These are phyloP conservation scores for Phallusia fumigata DNA, from an alignment of 23 tunicate species.

Conservation along the genomic window DNA sequence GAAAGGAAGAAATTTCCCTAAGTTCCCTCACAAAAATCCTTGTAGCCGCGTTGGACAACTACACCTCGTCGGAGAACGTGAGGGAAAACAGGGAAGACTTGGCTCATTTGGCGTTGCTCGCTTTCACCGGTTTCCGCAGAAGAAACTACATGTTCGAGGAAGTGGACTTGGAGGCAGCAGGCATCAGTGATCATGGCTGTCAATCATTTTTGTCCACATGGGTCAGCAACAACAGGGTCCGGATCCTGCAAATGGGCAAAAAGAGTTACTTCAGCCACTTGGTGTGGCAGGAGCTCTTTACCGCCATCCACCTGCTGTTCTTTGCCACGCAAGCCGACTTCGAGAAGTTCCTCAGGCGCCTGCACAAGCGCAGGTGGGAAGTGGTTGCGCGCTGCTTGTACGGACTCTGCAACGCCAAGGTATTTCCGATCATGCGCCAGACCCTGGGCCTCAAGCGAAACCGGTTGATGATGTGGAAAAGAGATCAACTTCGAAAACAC, in stretches of 20 bases:
- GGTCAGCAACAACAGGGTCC: neutral
- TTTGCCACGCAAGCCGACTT: neutral
- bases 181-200: neutral
- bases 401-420: neutral
- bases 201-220: conserved; percentile 11
- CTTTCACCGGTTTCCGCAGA: conserved; percentile 14
- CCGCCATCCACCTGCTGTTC: conserved; percentile 15
- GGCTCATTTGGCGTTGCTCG: neutral
- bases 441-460: neutral
- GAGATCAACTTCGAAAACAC: neutral
- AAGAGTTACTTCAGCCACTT: conserved; percentile 23
- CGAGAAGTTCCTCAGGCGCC: neutral
- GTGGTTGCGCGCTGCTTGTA: conserved; percentile 1
- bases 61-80: conserved; percentile 1
- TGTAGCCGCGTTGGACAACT: neutral
- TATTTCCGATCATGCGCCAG: neutral
- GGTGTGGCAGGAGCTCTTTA: conserved; percentile 27
- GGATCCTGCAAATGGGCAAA: conserved; percentile 12
- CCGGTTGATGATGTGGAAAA: neutral
- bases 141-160: conserved; percentile 19
- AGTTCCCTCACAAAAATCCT: conserved; percentile 8
- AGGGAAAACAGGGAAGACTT: neutral
- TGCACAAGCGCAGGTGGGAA: conserved; percentile 11
- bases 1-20: neutral
- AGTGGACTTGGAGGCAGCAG: neutral